Evolutionary conservation across 2,113 vertebrate species (phyloP), one percentile per base, ranked within the genome.

Genomic region (Panurus biarmicus): DNA sequence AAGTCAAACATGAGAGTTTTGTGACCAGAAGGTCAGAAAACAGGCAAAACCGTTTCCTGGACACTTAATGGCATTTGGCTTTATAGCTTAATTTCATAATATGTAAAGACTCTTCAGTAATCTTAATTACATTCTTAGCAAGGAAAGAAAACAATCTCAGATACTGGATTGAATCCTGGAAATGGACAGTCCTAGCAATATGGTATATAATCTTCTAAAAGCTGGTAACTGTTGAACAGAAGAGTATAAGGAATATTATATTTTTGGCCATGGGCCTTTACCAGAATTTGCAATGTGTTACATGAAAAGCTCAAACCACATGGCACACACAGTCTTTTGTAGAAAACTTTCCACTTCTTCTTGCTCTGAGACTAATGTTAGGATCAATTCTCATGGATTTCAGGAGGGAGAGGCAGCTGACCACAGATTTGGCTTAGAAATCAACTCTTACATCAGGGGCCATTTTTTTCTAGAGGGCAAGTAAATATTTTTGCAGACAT

Each of bases 401-500:
- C 84, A 82, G 45, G 35, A 76, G 66, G 42, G 93, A 94, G 67
- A 78, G 71, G 79, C 78, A 91, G 66, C 38, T 87, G 87, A 95
- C 91, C 89, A 82, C 36, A 2, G 19, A 85, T 91, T 79, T 95
- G 96, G 94, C 87, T 64, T 77, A 47, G 74, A 91, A 35, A 93
- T 54, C 42, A 58, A n/a, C 42, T 64, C 31, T 94, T 82, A 50
- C 29, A 79, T 53, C 22, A 53, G 66, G 22, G 57, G 9, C 25
- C 53, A 45, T 81, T 95, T n/a, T 81, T 86, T 69, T 87, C 65
- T 51, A 82, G 58, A 93, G 69, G 84, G 29, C 57, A 95, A 92
- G 57, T 87, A 94, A 96, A 95, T 77, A 94, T 84, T 94, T 95
- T 94, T 85, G 57, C 57, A 79, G 44, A 47, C 79, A n/a, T 96